phyloP scores from a whole-genome alignment of 1,140 invertebrate genomes.

The Trichonephila clavata region DNA sequence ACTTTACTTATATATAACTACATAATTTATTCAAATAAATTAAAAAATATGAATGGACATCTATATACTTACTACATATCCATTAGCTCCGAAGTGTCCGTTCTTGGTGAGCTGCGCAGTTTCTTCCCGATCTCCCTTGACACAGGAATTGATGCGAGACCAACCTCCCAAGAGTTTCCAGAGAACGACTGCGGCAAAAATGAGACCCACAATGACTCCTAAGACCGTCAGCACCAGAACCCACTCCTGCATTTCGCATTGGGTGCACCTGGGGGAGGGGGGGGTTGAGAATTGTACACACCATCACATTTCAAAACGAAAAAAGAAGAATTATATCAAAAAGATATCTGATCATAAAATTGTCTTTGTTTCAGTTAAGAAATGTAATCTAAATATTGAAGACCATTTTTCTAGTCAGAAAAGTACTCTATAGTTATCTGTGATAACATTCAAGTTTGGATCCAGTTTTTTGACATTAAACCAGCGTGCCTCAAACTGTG shows the following conservation, averaged over 20 bases:
- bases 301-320: not conserved
- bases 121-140: slow-evolving; percentile 85
- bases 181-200: slow-evolving; percentile 74
- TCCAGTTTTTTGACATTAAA: no score
- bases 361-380: no score
- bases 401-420: no score
- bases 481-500: no score
- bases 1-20: no score
- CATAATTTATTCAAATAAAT: no score
- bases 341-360: no score
- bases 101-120: slow-evolving; percentile 83
- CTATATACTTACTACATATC: slow-evolving; percentile 84
- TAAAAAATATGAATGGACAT: not conserved
- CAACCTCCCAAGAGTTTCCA: slow-evolving; percentile 84
- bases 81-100: slow-evolving; percentile 84
- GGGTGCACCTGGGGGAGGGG: not conserved
- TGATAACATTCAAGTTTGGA: no score
- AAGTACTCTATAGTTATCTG: no score
- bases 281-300: not conserved
- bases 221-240: slow-evolving; percentile 61
- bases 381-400: no score
- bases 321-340: no score
- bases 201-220: slow-evolving; percentile 35
- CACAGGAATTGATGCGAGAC: slow-evolving; percentile 83
- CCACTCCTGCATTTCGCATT: slow-evolving; percentile 70